These are phyloP conservation scores for Holcopasites calliopsidis DNA, from an alignment of 1,140 invertebrate species.

Conservation along the genomic window DNA sequence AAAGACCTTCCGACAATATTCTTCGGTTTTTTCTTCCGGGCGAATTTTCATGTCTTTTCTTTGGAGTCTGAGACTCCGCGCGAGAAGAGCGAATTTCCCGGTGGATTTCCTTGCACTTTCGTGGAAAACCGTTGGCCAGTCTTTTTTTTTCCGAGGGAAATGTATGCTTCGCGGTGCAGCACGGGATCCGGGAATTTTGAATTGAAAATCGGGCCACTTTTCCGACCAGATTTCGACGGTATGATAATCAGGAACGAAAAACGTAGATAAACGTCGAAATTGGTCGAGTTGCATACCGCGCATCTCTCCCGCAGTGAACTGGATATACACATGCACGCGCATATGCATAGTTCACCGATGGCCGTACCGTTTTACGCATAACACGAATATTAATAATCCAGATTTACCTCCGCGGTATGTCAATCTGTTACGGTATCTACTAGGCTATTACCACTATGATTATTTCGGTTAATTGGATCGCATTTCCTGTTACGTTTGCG, in stretches of 20 bases:
- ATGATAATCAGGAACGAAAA: conserved; percentile 37
- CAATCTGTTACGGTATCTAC: no score
- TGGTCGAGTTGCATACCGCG: neutral
- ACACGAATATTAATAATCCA: conserved; percentile 32
- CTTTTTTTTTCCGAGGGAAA: no score
- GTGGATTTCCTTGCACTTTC: no score
- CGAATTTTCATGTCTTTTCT: no score
- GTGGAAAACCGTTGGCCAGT: no score
- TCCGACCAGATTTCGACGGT: neutral
- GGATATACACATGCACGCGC: neutral
- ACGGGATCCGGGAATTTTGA: conserved; percentile 15
- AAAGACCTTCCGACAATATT: no score
- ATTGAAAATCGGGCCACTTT: conserved; percentile 27
- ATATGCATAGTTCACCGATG: neutral
- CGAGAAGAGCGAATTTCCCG: no score
- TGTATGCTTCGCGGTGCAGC: no score
- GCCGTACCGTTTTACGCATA: neutral
- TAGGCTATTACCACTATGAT: conserved; percentile 41
- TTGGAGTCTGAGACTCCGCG: no score
- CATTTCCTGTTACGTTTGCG: conserved; percentile 40
- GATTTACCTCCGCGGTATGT: conserved; percentile 32
- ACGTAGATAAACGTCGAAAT: conserved; percentile 34
- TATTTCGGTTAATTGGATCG: conserved; percentile 53
- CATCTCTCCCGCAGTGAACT: neutral
- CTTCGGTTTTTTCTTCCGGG: no score